A percentile compares a stretch with the other conserved stretches of the same genome.
Evolutionary conservation across 64 coral and sea anemone species (phyloP).

Genomic region (Catalaphyllia jardinei): DNA sequence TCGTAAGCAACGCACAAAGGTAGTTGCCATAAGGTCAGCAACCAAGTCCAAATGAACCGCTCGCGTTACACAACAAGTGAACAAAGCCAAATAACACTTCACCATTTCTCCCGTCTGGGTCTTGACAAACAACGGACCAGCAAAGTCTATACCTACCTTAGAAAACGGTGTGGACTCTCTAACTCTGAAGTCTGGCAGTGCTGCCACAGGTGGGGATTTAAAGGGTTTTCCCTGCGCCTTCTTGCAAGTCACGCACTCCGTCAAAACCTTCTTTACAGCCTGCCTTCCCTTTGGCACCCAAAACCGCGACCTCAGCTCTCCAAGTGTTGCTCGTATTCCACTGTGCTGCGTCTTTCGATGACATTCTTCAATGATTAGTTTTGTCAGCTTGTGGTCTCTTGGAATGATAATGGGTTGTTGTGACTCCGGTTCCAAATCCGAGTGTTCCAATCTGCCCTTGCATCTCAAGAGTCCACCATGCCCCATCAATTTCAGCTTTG

Average conservation of each 20-base stretch:
- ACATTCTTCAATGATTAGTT: conserved; percentile 48
- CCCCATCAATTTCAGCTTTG: conserved; percentile 51
- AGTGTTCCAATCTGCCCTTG: conserved; percentile 34
- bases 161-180: no score
- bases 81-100: no score
- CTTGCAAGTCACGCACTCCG: conserved; percentile 31
- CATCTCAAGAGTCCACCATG: conserved; percentile 29
- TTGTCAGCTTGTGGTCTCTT: conserved; percentile 53
- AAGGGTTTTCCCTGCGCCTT: neutral
- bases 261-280: conserved; percentile 18
- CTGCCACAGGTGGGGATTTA: neutral
- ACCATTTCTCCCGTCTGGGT: no score
- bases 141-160: no score
- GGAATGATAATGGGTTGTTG: conserved; percentile 51
- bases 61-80: no score
- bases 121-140: no score
- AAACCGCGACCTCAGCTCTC: conserved; percentile 36
- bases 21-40: no score
- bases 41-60: no score
- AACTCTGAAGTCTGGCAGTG: no score
- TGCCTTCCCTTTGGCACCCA: conserved; percentile 45
- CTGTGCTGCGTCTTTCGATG: conserved; percentile 31
- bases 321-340: conserved; percentile 38
- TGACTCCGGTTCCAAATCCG: conserved; percentile 18
- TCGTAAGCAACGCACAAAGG: no score